Conservation (phyloP, 30 jellyfish, hydroid and myxozoan species). For the Aurelia aurita region DNA sequence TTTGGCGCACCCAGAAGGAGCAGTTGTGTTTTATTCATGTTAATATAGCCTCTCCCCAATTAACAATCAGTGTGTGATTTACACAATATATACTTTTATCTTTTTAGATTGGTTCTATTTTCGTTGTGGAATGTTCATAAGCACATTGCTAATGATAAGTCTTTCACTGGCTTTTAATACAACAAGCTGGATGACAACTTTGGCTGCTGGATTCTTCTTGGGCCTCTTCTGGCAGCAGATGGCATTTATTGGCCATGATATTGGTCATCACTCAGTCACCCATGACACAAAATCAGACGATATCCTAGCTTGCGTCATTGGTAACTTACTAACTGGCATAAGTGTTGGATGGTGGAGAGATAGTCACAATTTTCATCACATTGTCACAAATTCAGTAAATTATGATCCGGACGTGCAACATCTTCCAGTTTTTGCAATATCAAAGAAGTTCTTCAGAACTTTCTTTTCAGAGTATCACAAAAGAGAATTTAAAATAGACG, state of each 20-base stretch:
- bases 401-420: conserved; percentile 98
- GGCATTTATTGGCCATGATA: conserved; percentile 98
- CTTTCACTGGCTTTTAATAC: conserved; percentile 37
- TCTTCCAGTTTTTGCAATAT: conserved; percentile 90
- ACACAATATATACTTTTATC: neutral
- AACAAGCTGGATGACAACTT: conserved; percentile 36
- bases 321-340: conserved; percentile 87
- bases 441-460: conserved; percentile 78
- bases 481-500: conserved; percentile 69
- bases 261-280: conserved; percentile 96
- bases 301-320: conserved; percentile 70
- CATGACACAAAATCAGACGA: conserved; percentile 78
- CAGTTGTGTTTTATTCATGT: no score
- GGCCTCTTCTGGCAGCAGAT: conserved; percentile 97
- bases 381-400: conserved; percentile 85
- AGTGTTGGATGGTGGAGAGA: conserved; percentile 98
- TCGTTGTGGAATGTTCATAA: conserved; percentile 45
- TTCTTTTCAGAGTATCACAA: conserved; percentile 84
- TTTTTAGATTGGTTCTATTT: conserved; percentile 77
- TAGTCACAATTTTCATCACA: conserved; percentile 92
- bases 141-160: conserved; percentile 48
- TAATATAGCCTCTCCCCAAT: no score
- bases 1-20: no score
- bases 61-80: no score
- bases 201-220: conserved; percentile 75